A percentile compares a stretch with the other conserved stretches of the same genome.
Conservation (phyloP, 1,140 invertebrate species). For the Eupristina koningsbergeri region DNA sequence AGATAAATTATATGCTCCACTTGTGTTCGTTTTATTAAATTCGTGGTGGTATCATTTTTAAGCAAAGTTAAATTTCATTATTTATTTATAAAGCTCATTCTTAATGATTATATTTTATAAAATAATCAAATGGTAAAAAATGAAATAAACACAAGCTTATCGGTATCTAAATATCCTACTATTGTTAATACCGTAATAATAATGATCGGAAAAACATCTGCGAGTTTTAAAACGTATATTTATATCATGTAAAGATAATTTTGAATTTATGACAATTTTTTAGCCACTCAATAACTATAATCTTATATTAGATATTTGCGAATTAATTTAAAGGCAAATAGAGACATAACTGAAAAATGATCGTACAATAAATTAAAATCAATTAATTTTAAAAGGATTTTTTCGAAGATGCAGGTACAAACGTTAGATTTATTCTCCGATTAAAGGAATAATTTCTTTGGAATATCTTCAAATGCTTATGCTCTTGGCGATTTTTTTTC, state of each 20-base stretch:
- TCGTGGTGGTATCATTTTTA: background rate
- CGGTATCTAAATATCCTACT: too few species aligned
- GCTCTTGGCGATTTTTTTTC: too few species aligned
- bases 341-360: background rate
- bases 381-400: too few species aligned
- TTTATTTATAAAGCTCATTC: background rate
- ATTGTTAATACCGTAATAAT: background rate
- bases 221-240: background rate
- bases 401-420: too few species aligned
- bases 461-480: background rate
- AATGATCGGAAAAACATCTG: background rate
- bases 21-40: background rate
- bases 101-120: background rate
- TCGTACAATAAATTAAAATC: background rate
- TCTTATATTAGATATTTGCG: too few species aligned
- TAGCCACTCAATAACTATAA: too few species aligned
- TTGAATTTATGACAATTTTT: too few species aligned
- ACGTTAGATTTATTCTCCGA: too few species aligned
- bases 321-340: too few species aligned
- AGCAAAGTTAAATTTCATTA: background rate
- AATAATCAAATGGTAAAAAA: background rate
- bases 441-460: background rate
- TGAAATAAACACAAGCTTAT: background rate
- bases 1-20: background rate
- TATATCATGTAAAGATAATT: background rate